These are phyloP conservation scores for Notodonta ziczac DNA, from an alignment of 2,888 invertebrate species.

Conservation along the genomic window DNA sequence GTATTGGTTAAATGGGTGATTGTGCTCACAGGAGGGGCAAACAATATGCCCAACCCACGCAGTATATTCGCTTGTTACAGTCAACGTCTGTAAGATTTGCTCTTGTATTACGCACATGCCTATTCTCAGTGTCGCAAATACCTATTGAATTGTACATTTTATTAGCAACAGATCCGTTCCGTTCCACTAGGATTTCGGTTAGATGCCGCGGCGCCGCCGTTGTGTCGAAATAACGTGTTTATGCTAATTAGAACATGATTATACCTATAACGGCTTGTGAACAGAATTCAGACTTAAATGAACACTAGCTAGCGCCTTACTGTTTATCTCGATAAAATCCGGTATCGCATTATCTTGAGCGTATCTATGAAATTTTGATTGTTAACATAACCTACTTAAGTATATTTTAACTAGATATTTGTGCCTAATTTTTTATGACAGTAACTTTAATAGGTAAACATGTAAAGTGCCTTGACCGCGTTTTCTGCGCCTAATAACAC, in stretches of 20 bases:
- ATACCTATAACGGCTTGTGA: conserved; percentile 16
- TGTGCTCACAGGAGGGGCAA: conserved; percentile 57
- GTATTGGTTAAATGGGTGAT: conserved; percentile 5
- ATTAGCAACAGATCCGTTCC: conserved; percentile 51
- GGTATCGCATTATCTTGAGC: conserved; percentile 20
- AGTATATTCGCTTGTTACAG: conserved; percentile 61
- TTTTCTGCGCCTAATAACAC: conserved; percentile 52
- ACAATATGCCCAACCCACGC: conserved; percentile 76
- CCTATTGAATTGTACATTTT: conserved; percentile 39
- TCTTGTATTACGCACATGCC: conserved; percentile 53
- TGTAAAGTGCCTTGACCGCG: conserved; percentile 65
- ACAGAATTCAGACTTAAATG: conserved; percentile 21
- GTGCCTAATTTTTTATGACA: conserved; percentile 44
- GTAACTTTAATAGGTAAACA: conserved; percentile 31
- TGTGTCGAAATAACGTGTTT: conserved; percentile 57
- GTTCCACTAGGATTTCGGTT: conserved; percentile 56
- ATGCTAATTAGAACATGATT: conserved; percentile 50
- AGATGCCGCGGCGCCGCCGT: too few relatives aligned
- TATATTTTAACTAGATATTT: conserved; percentile 23
- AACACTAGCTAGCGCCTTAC: conserved; percentile 4
- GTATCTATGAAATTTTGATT: conserved; percentile 30
- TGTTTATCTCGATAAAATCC: conserved; percentile 17
- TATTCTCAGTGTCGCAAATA: conserved; percentile 42
- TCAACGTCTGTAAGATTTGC: conserved; percentile 62
- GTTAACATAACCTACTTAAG: conserved; percentile 52